Evolutionary conservation across 2,113 vertebrate genomes (phyloP), one percentile per base, ranked within the genome.

Genomic region (Pithys albifrons): DNA sequence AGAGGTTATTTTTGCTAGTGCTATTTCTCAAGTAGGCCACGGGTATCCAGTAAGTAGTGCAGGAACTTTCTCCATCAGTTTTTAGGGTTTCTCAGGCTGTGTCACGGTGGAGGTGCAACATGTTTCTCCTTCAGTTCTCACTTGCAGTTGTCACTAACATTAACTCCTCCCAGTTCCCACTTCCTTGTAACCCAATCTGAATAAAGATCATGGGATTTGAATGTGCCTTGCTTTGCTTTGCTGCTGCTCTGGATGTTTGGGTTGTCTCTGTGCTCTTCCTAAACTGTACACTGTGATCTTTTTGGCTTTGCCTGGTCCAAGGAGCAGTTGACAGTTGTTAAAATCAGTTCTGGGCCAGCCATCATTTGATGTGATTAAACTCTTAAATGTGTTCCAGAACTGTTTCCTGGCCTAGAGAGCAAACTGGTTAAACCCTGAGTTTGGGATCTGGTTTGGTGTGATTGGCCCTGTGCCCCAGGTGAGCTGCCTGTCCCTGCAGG

Each of bases 111-210:
- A 71, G 85, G 79, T 74, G 51, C 89, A 95, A 88, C 89, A 57
- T 95, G 61, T 96, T 94, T 88, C 90, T 76, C 51, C 88, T 83
- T 91, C n/a, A 62, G 75, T 91, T 84, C 65, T 95, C 95, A 85
- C 71, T 90, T 76, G 77, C 77, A 95, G 75, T 97, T 97, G 83
- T 93, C 93, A 72, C 65, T 43, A 46, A 55, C 64, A 19, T 71
- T 78, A 49, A 58, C 79, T 96, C 96, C 96, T 97, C 73, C 95
- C 91, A 67, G 57, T 87, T 94, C 79, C 61, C 92, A 70, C 91
- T 97, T 96, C 83, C 69, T 93, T 85, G 85, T 76, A 97, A 96
- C 90, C 95, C 93, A 95, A 89, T 93, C 96, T 97, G 88, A 96
- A 93, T 92, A 74, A 87, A 89, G 87, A 75, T 67, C 94, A 69